phyloP scores from a whole-genome alignment of 2,888 invertebrate genomes.

The Arctia plantaginis region DNA sequence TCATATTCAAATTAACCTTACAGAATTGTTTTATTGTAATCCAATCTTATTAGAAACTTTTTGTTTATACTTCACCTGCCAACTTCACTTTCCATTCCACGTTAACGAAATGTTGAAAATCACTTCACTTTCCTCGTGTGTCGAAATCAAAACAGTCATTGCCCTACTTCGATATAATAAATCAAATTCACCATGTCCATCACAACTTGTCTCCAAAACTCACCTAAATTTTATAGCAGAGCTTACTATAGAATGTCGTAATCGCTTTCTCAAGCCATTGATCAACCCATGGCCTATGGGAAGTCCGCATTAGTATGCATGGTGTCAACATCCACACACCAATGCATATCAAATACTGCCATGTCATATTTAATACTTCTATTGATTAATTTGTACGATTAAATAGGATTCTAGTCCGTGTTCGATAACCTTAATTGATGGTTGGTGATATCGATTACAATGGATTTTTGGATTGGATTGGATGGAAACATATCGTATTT shows the following conservation, averaged over 20 bases:
- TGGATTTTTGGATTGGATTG: slow-evolving; percentile 5
- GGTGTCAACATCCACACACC: slow-evolving; percentile 39
- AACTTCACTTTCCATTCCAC: slow-evolving; percentile 15
- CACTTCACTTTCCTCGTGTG: slow-evolving; percentile 10
- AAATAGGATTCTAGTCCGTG: slow-evolving; percentile 26
- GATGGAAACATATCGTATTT: not conserved
- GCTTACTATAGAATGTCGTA: slow-evolving; percentile 34
- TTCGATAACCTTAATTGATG: slow-evolving; percentile 35
- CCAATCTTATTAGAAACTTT: slow-evolving; percentile 6
- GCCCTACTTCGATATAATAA: slow-evolving; percentile 34
- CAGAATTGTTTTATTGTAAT: not conserved
- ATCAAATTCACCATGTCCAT: slow-evolving; percentile 35
- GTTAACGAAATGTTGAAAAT: slow-evolving; percentile 6
- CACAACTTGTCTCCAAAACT: slow-evolving; percentile 36
- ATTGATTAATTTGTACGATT: slow-evolving; percentile 8
- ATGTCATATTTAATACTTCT: slow-evolving; percentile 20
- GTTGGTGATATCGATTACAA: slow-evolving; percentile 28
- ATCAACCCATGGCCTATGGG: slow-evolving; percentile 44
- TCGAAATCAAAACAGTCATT: slow-evolving; percentile 18
- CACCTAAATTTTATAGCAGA: slow-evolving; percentile 37
- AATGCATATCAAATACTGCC: slow-evolving; percentile 27
- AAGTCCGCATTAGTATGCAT: slow-evolving; percentile 55
- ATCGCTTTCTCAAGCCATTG: slow-evolving; percentile 46
- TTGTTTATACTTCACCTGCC: not conserved
- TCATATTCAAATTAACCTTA: not conserved